Base-by-base conservation (phyloP, 2,888 invertebrate species). In the Philhelius pedissequus region DNA sequence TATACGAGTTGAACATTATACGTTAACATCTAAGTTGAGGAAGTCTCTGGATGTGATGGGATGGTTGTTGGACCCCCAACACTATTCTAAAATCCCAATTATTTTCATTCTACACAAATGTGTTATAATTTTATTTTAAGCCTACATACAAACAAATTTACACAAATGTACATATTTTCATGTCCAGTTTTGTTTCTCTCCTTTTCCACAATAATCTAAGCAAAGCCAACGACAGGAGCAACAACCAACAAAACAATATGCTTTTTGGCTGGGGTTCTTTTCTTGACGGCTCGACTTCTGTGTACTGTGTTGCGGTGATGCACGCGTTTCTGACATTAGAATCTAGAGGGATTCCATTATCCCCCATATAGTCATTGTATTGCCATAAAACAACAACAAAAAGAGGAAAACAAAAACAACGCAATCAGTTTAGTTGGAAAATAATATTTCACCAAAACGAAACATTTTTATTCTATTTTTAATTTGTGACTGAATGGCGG, bases 371-470 rank as follows among this genome's bases (percentile, higher is more conserved):
- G 81, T 71, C 71, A 60, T 71, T 43, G 43, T 27, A 54, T 27
- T 62, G 43, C 62, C 69, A 80, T 50, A 54, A 75, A 52, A 64
- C 45, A 38, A 62, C 62, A 58, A 32, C 45, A 68, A 60, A 20
- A 68, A 20, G 35, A 58, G 5, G 40, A 74, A 75, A 75, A 79
- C 73, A 66, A 79, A 64, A 78, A 50, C 64, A 58, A 54, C 43
- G 52, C 74, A 79, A 74, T 74, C 64, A 74, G 73, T 78, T 74
- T 32, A 79, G 64, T 78, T 74, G 71, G 62, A 78, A 43, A 82
- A 78, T 62, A 78, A 73, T 80, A 84, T 75, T 80, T 75, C 66
- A 84, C 68, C 75, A 75, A 75, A 79, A 70, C 64, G 58, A 66
- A n/a, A 74, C 43, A 64, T 70, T 40, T 32, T 32, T 32, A 68